These are phyloP conservation scores for Apamea anceps DNA, from an alignment of 2,888 invertebrate species.

Conservation along the genomic window DNA sequence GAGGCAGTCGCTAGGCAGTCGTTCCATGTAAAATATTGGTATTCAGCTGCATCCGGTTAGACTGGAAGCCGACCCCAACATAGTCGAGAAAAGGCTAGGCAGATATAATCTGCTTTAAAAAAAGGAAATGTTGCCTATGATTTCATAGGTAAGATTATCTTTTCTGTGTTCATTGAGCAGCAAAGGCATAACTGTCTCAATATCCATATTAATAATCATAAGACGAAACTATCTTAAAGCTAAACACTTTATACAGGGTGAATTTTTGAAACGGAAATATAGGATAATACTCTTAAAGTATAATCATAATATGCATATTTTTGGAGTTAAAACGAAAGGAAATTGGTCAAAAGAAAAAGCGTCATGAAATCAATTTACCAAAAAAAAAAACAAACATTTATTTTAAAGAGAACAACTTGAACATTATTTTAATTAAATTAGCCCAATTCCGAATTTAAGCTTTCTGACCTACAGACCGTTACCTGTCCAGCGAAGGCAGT, in stretches of 20 bases:
- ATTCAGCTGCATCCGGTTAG: background rate
- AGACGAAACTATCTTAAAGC: background rate
- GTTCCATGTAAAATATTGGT: background rate
- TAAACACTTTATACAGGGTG: too few relatives aligned
- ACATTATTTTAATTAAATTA: background rate
- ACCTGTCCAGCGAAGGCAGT: background rate
- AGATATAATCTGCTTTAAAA: background rate
- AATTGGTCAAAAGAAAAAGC: background rate
- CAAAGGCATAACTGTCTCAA: background rate
- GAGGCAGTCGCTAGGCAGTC: too few relatives aligned
- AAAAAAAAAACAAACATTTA: background rate
- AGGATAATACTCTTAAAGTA: background rate
- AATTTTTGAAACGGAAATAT: background rate
- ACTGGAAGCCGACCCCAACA: background rate
- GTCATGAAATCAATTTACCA: background rate
- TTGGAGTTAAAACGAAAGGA: background rate
- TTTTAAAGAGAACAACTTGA: background rate
- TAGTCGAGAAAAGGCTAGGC: background rate
- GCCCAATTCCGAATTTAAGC: background rate
- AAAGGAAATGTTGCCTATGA: background rate
- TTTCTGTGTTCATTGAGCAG: background rate
- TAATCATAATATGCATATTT: background rate
- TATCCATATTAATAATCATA: background rate
- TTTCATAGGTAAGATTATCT: background rate
- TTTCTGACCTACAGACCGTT: background rate